Base-by-base conservation (phyloP, 2,113 vertebrate species). In the Lepus americanus region DNA sequence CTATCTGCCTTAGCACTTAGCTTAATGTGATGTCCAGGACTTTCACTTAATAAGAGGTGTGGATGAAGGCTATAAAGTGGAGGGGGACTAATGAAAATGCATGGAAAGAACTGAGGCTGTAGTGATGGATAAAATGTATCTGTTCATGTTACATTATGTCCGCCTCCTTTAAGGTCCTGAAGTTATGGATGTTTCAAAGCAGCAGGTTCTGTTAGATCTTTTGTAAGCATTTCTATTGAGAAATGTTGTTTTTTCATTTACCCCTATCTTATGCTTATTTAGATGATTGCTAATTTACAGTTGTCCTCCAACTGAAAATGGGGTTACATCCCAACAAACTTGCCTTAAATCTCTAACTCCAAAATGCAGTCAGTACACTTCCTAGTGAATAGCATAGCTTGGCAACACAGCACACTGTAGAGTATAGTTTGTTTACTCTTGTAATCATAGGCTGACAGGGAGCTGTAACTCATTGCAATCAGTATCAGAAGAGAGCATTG, bases 11-110 rank as follows among this genome's bases (percentile, higher is more conserved):
- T 33, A 7, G 1, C 27, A 17, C 36, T 79, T 31, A 70, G 27
- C 77, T 78, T 84, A 44, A 36, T 53, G 22, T 6, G 44, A 63
- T 70, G 27, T 69, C 19, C 25, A 67, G 8, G 49, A 4, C 29
- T 44, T 89, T 64, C 81, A 17, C 27, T 96, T 27, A 49, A 0
- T 73, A 29, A 22, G 6, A 39, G 55, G 19, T 73, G 14, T 51
- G 8, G 1, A 4, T 53, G 9, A 8, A 25, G 11, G 9, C 33
- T 8, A 5, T 4, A 20, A 17, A 23, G 3, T n/a, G 22, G 12
- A 44, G 22, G 20, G 53, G 27, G 33, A 44, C 51, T 70, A 19
- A 81, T 44, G 70, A 85, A 76, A 74, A 69, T 27, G 4, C 36
- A 61, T 0, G 5, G 36, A 80, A 63, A 51, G 25, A 63, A 9